Percentiles rank a stretch among this genome's conserved stretches.
phyloP scores from a whole-genome alignment of 2,888 invertebrate genomes.

The Calameuta idolon region DNA sequence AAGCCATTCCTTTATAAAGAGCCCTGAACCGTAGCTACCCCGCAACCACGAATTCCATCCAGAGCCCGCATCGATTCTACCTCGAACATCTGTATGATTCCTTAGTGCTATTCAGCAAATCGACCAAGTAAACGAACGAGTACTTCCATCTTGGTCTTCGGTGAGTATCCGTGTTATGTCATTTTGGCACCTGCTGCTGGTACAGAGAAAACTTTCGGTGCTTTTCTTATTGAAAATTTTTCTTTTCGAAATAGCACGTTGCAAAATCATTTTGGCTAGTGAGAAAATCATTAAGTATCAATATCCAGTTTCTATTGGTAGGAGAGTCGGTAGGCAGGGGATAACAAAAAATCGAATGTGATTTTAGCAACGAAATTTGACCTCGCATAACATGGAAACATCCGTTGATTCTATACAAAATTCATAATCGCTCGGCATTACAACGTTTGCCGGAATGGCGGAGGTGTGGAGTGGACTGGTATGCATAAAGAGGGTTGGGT shows the following conservation, averaged over 20 bases:
- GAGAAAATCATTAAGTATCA: not conserved
- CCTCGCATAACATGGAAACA: not conserved
- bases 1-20: conserved; percentile 58
- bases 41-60: conserved; percentile 26
- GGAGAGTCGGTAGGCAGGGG: not conserved
- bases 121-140: not conserved
- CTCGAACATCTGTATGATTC: conserved; percentile 32
- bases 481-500: conserved; percentile 37
- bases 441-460: conserved; percentile 51
- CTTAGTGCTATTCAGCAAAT: conserved; percentile 3
- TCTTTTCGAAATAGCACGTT: not conserved
- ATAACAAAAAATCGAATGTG: not conserved
- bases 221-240: not conserved
- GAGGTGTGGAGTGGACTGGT: conserved; percentile 35
- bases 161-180: not conserved
- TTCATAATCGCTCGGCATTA: conserved; percentile 56
- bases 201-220: not conserved
- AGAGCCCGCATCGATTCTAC: conserved; percentile 34
- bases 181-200: not conserved
- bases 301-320: not conserved
- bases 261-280: not conserved
- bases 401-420: conserved; percentile 43
- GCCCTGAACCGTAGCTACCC: conserved; percentile 14
- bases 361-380: not conserved
- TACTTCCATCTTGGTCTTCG: not conserved